A percentile compares a stretch with the other conserved stretches of the same genome.
phyloP scores from a whole-genome alignment of 2,113 vertebrate genomes.

The Euleptes europaea region DNA sequence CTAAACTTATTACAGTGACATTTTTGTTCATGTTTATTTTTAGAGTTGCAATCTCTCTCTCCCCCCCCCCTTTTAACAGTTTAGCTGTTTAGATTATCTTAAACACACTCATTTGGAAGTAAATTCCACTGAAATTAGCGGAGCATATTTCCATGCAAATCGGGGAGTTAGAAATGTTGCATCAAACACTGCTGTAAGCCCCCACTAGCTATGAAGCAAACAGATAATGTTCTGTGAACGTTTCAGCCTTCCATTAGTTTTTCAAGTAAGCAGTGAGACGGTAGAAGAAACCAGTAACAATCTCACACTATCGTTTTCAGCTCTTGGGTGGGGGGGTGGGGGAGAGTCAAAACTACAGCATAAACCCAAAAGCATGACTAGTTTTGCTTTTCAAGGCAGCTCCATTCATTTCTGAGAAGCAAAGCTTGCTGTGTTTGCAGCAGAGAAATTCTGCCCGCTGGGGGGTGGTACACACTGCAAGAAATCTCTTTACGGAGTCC shows the following conservation, averaged over 20 bases:
- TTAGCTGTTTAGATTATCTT: neutral
- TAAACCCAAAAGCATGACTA: slow-evolving; percentile 37
- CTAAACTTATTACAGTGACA: neutral
- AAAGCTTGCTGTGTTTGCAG: slow-evolving; percentile 81
- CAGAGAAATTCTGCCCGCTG: slow-evolving; percentile 92
- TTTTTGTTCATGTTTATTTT: neutral
- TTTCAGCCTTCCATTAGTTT: too few species aligned
- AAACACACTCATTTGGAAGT: neutral
- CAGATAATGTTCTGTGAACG: neutral
- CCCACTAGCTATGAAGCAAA: neutral
- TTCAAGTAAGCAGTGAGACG: too few species aligned
- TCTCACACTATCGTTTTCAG: neutral
- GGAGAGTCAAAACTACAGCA: slow-evolving; percentile 13
- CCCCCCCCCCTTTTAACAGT: neutral
- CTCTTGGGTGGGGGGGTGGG: neutral
- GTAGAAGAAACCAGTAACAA: too few species aligned
- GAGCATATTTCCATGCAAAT: neutral
- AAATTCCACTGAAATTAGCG: neutral
- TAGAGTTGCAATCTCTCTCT: too few species aligned
- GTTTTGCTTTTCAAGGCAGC: slow-evolving; percentile 36
- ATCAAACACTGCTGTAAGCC: neutral
- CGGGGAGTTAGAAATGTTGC: neutral
- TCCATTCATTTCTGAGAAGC: slow-evolving; percentile 56
- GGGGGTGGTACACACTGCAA: slow-evolving; percentile 95
- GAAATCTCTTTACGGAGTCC: slow-evolving; percentile 75